Evolutionary conservation across 1,140 invertebrate genomes (phyloP).

Genomic region (Cepaea nemoralis): DNA sequence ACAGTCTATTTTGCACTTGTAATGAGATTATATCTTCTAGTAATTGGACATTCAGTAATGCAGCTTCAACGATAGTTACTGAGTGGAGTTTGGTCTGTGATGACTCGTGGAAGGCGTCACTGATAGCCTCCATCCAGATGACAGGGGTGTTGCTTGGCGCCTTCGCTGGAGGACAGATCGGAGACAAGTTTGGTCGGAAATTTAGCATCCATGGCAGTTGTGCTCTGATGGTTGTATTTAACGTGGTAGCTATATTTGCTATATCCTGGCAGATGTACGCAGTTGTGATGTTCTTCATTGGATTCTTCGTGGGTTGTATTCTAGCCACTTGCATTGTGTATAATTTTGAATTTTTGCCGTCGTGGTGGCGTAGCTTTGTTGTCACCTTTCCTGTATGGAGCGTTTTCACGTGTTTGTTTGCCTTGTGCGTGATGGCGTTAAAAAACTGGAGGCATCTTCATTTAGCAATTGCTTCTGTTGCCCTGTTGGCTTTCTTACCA

Average conservation of each 20-base stretch:
- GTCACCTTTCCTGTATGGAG: neutral
- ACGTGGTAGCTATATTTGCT: neutral
- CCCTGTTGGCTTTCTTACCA: neutral
- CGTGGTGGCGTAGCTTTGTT: neutral
- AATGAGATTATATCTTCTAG: neutral
- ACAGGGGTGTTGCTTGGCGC: neutral
- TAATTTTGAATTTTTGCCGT: neutral
- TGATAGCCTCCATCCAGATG: slow-evolving; percentile 5
- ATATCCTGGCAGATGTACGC: neutral
- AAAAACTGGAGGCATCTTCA: slow-evolving; percentile 15
- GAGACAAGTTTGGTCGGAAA: slow-evolving; percentile 4
- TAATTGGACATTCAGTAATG: neutral
- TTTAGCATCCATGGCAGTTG: neutral
- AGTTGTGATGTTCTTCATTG: neutral
- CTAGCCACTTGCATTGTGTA: neutral
- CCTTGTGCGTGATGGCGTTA: neutral
- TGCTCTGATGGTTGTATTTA: neutral
- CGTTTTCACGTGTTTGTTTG: neutral
- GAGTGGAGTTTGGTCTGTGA: slow-evolving; percentile 5
- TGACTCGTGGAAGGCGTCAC: neutral
- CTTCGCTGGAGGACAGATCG: neutral
- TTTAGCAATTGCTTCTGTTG: neutral
- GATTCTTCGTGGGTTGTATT: neutral
- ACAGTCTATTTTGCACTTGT: too few relatives aligned
- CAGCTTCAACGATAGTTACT: too few relatives aligned